Evolutionary conservation across 2,797 vertebrate genomes (phyloP), one percentile per base, ranked within the genome.

Genomic region (Syngnathus acus): DNA sequence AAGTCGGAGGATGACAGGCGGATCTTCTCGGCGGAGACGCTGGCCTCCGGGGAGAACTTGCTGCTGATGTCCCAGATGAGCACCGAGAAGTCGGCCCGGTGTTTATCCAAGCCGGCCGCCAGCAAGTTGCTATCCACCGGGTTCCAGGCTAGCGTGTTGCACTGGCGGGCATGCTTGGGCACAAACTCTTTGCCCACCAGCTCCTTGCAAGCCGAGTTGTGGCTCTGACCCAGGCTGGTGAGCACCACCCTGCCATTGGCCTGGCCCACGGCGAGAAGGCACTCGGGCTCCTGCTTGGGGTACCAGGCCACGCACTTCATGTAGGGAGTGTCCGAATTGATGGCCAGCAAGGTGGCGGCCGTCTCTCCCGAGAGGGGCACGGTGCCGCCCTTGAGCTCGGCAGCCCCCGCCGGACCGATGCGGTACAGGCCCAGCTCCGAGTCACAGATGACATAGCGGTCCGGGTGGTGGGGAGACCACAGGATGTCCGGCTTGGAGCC

Each of bases 271-370:
- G 97, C 97, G 0, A 99, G 91, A 59, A 99, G 89, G 84, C 97
- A 99, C 77, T 99, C 97, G 0, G 96, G 95, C 82, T 98, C 96
- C 0, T 94, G 94, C 73, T 95, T 98, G 0, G 97, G 96, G 82
- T 97, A 99, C 97, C 97, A 99, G 47, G 96, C 96, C 73, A 98
- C 95, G 26, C 97, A 99, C 86, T 99, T 99, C 95, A 99, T 98
- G 68, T 99, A 99, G 0, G 97, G 96, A 0, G 97, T 97, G 65
- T 99, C 97, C 0, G 97, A 98, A 79, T 99, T 99, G 66, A 99
- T 97, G 26, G 96, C 95, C 1, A 99, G 78, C 1, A 99, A 84
- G 0, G 95, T 99, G 17, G 96, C 97, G 0, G 95, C 92, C 0
- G 95, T 96, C 80, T 96, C 94, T 66, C 96, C 94, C 0, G 96